phyloP scores from a whole-genome alignment of 2,113 vertebrate species.

The Hipposideros armiger region DNA sequence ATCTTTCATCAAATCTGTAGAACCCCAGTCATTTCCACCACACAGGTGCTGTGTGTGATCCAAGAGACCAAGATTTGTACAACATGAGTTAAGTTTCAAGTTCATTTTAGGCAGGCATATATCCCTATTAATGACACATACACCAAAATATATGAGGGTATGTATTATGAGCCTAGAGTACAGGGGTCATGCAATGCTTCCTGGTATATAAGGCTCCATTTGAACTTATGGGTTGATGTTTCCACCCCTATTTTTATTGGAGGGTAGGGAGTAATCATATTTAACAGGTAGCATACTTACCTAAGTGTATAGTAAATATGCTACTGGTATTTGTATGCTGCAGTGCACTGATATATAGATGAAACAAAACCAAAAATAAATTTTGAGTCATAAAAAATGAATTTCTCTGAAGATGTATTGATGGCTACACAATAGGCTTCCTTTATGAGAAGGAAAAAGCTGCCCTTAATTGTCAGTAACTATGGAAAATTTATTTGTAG shows the following conservation, averaged over 20 bases:
- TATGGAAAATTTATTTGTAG: background rate
- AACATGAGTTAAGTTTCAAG: background rate
- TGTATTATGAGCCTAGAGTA: background rate
- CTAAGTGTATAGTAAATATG: slow-evolving; percentile 64
- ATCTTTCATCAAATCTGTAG: background rate
- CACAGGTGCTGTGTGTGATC: background rate
- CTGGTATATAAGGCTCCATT: slow-evolving; percentile 34
- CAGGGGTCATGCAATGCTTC: slow-evolving; percentile 65
- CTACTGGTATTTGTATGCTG: slow-evolving; percentile 26
- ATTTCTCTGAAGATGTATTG: slow-evolving; percentile 43
- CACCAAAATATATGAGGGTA: background rate
- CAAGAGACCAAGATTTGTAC: background rate
- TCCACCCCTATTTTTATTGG: slow-evolving; percentile 47
- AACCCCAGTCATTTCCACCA: background rate
- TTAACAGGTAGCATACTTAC: slow-evolving; percentile 70
- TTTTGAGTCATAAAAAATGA: slow-evolving; percentile 30
- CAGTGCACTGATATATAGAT: slow-evolving; percentile 55
- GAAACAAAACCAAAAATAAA: slow-evolving; percentile 54
- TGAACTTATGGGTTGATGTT: slow-evolving; percentile 45
- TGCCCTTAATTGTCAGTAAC: slow-evolving; percentile 14
- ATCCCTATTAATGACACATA: background rate
- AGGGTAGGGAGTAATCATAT: slow-evolving; percentile 59
- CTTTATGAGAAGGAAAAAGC: slow-evolving; percentile 49
- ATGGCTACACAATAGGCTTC: slow-evolving; percentile 47
- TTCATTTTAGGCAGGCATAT: background rate